Conservation (phyloP, 2,113 vertebrate species). For the Centropristis striata region DNA sequence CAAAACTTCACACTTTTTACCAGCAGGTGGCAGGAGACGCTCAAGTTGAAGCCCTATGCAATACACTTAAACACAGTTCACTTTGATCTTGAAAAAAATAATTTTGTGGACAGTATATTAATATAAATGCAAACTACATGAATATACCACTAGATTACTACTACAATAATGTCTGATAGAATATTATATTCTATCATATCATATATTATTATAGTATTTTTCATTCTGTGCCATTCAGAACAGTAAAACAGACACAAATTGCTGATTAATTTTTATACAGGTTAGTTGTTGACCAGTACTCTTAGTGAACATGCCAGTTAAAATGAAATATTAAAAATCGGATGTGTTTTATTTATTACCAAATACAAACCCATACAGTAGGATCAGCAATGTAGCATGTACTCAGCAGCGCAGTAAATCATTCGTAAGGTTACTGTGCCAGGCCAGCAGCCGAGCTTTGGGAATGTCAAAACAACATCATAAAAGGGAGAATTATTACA, state of each 20-base stretch:
- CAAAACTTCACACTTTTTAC: conserved; percentile 18
- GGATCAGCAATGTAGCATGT: conserved; percentile 44
- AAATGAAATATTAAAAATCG: conserved; percentile 6
- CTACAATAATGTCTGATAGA: background rate
- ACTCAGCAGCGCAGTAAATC: conserved; percentile 56
- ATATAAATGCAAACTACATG: background rate
- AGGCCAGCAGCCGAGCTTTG: conserved; percentile 65
- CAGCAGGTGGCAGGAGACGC: conserved; percentile 82
- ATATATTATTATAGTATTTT: background rate
- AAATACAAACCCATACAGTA: conserved; percentile 29
- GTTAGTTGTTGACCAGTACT: too few relatives aligned
- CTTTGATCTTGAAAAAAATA: conserved; percentile 1
- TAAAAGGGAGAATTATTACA: conserved; percentile 80
- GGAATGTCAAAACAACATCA: conserved; percentile 78
- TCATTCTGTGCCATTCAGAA: background rate
- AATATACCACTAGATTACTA: background rate
- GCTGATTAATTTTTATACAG: too few relatives aligned
- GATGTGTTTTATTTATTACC: conserved; percentile 12
- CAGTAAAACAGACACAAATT: background rate
- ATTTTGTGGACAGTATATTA: background rate
- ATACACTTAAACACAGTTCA: background rate
- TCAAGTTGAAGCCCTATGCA: background rate
- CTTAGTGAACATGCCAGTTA: background rate
- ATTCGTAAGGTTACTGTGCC: conserved; percentile 54
- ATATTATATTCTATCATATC: too few relatives aligned